Evolutionary conservation across 2,113 vertebrate species (phyloP).

Genomic region (Rafetus swinhoei): DNA sequence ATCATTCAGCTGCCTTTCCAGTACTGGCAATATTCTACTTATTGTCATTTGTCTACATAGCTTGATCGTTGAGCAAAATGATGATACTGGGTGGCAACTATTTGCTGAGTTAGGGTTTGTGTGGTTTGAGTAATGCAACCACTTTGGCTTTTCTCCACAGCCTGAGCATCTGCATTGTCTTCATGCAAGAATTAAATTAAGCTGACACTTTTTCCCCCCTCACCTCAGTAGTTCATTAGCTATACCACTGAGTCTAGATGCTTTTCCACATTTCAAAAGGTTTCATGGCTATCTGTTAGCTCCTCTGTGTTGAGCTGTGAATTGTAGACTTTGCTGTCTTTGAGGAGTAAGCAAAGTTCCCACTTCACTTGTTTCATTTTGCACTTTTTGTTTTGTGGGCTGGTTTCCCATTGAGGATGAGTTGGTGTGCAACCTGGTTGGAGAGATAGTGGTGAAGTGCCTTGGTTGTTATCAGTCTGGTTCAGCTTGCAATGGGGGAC

Average conservation of each 20-base stretch:
- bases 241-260: background rate
- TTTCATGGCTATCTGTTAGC: background rate
- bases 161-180: background rate
- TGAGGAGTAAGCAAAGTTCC: background rate
- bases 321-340: background rate
- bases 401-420: background rate
- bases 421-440: background rate
- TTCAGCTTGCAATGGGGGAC: background rate
- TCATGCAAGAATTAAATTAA: background rate
- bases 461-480: background rate
- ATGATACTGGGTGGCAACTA: background rate
- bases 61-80: background rate
- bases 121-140: background rate
- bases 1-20: background rate
- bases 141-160: background rate
- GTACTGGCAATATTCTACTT: background rate
- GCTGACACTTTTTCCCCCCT: background rate
- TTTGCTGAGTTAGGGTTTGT: background rate
- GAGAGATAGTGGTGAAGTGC: background rate
- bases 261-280: background rate
- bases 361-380: background rate
- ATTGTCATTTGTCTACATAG: background rate
- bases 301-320: background rate
- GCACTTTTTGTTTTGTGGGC: background rate
- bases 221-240: background rate